A percentile compares a stretch with the other conserved stretches of the same genome.
phyloP scores from a whole-genome alignment of 1,140 invertebrate species.

The Schlechtendalia chinensis region DNA sequence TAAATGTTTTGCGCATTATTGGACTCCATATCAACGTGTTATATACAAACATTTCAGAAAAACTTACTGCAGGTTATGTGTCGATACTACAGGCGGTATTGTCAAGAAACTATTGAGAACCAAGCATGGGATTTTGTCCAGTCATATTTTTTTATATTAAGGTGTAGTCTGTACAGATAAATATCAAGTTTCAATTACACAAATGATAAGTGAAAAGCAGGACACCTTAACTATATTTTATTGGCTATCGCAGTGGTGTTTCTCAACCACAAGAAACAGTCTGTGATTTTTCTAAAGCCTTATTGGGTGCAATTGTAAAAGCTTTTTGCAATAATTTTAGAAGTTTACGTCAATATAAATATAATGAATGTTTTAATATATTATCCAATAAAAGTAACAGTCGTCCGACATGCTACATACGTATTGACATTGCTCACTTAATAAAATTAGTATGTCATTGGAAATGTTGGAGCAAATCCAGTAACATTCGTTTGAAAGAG shows the following conservation, averaged over 20 bases:
- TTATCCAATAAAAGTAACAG: not conserved
- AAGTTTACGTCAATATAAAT: not conserved
- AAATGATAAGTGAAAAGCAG: not conserved
- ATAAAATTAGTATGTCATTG: not conserved
- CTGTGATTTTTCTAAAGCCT: not conserved
- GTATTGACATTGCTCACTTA: not conserved
- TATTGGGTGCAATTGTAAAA: not conserved
- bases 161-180: not conserved
- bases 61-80: too few species aligned
- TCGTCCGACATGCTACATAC: not conserved
- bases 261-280: not conserved
- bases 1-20: too few species aligned
- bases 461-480: not conserved
- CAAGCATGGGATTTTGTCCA: not conserved
- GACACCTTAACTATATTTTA: not conserved
- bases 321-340: not conserved
- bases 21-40: too few species aligned
- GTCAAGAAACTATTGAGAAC: too few species aligned
- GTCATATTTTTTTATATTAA: constrained; percentile 18
- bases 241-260: not conserved
- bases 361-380: not conserved
- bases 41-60: too few species aligned
- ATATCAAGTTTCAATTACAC: not conserved
- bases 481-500: not conserved
- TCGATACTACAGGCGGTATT: too few species aligned